Conservation (phyloP, 2,888 invertebrate genomes). For the Microctonus hyperodae region DNA sequence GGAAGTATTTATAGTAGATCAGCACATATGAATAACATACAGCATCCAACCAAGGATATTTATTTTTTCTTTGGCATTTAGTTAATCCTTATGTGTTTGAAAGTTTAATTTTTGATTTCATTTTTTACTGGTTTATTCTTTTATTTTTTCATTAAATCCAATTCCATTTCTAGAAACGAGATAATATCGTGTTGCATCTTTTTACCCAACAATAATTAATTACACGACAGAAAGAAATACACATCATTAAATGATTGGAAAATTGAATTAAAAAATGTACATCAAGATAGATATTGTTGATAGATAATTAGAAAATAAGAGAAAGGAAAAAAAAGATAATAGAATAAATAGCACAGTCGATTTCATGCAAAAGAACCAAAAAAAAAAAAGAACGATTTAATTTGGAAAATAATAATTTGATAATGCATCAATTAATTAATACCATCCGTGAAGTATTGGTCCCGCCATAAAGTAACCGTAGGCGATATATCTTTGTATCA, state of each 20-base stretch:
- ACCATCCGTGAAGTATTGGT: slow-evolving; percentile 56
- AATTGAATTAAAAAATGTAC: not conserved
- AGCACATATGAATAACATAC: not conserved
- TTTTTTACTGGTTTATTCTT: not conserved
- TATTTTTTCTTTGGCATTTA: not conserved
- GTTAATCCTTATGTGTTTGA: not conserved
- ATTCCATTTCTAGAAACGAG: no score
- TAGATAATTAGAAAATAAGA: not conserved
- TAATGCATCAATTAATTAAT: slow-evolving; percentile 32
- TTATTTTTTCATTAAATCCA: not conserved
- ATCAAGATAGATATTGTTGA: no score
- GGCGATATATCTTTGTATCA: slow-evolving; percentile 53
- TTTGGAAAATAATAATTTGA: slow-evolving; percentile 8
- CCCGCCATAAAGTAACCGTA: slow-evolving; percentile 55
- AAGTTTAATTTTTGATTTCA: not conserved
- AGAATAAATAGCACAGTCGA: not conserved
- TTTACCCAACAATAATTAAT: not conserved
- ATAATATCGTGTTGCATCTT: not conserved
- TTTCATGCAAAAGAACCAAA: not conserved
- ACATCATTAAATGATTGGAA: not conserved
- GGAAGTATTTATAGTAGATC: not conserved
- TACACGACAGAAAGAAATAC: not conserved
- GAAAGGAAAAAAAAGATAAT: not conserved
- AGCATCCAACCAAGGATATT: not conserved
- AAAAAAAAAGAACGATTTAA: not conserved